Base-by-base conservation (phyloP, 2,888 invertebrate genomes). In the Phytoseiulus persimilis region DNA sequence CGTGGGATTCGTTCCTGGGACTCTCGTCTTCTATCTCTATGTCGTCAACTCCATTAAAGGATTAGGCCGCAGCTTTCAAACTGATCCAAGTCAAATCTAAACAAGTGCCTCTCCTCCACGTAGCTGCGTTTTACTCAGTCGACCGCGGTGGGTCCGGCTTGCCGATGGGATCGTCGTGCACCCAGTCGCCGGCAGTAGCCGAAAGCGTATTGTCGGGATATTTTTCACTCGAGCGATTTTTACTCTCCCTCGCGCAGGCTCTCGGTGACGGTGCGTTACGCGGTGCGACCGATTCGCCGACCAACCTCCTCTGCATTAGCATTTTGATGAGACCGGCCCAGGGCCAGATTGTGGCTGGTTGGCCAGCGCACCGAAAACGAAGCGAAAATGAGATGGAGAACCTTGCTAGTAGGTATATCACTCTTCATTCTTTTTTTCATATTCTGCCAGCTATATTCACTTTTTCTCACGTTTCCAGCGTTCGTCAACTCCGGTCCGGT, bases 1-100 rank as follows among this genome's bases (percentile, higher is more conserved):
- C 65, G 65, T 65, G 65, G 65, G 65, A 65, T 65, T 65, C 18
- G 18, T 1, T n/a, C 18, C 33, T 84, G 1, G 3, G 18, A n/a
- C 84, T n/a, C 28, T 84, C 84, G 32, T 84, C 33, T 33, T 84
- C 18, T 31, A 33, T 84, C 39, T 23, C 39, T 3, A n/a, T 33
- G 31, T 87, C 39, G 39, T 32, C 87, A 32, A 32, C 87, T 87
- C 87, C 87, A 87, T 87, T 87, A 87, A 87, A 87, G 33, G 87
- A 87, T 87, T 87, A 87, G 18, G 65, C 65, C 65, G 65, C 65
- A 28, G 28, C 28, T 65, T 23, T 65, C 65, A 11, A 65, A 14
- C 28, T 18, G 23, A 65, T 11, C 65, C 65, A 65, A 23, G 11
- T 28, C n/a, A n/a, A n/a, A 28, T 23, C 65, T 65, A 65, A 39